Conservation (phyloP, 2,797 vertebrate species). For the Anguilla anguilla region DNA sequence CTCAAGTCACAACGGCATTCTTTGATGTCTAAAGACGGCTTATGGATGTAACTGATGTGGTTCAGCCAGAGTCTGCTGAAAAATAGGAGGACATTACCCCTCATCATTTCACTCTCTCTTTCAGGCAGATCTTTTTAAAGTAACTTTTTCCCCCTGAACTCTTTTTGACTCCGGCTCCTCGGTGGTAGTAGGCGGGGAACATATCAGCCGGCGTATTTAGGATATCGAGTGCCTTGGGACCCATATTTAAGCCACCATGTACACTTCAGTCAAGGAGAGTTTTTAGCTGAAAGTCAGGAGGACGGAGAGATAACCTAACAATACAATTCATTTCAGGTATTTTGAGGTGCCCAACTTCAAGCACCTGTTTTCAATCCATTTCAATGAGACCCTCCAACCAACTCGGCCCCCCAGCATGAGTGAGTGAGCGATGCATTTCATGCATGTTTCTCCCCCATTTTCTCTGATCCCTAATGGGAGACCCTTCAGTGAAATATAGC, state of each 20-base stretch:
- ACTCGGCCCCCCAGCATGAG: not conserved
- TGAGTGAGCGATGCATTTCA: not conserved
- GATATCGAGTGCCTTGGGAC: slow-evolving; percentile 7
- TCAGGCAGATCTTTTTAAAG: slow-evolving; percentile 1
- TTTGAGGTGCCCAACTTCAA: not conserved
- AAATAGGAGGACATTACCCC: not conserved
- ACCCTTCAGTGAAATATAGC: not conserved
- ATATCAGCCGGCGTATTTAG: not conserved
- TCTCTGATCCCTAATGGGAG: not conserved
- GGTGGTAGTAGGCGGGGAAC: not conserved
- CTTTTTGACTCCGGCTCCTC: slow-evolving; percentile 17
- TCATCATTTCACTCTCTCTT: slow-evolving; percentile 8
- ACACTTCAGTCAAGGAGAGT: not conserved
- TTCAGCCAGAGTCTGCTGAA: not conserved
- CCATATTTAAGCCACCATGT: not conserved
- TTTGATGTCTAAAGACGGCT: not conserved
- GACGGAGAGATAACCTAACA: not conserved
- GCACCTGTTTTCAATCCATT: not conserved
- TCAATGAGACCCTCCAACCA: not conserved
- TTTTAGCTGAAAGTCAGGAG: not conserved
- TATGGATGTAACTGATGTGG: not conserved
- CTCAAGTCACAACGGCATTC: not conserved
- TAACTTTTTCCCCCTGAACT: not conserved
- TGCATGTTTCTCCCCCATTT: not conserved
- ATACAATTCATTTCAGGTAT: not conserved